Evolutionary conservation across 2,888 invertebrate genomes (phyloP), one percentile per base, ranked within the genome.

Genomic region (Girardia tigrina): DNA sequence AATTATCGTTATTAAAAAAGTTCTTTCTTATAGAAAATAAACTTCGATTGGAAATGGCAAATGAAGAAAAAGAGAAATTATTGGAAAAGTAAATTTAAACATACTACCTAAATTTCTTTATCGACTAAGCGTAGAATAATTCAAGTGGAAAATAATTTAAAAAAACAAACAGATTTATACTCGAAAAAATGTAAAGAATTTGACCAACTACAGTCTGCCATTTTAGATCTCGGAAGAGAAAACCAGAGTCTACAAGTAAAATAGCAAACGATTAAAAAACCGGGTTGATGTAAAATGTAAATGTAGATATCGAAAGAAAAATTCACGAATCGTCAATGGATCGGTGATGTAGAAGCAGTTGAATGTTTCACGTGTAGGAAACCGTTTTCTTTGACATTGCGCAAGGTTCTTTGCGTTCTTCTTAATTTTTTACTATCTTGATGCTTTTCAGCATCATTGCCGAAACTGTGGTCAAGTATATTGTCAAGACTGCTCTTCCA

Each of bases 401-500:
- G 71, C 20, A 27, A 28, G 71, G 71, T 71, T 4, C 27, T 20
- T n/a, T n/a, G n/a, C n/a, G n/a, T n/a, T n/a, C n/a, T n/a, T n/a
- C n/a, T n/a, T n/a, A n/a, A n/a, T n/a, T n/a, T n/a, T n/a, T n/a
- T n/a, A n/a, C 12, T n/a, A 12, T 16, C 23, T 26, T 77, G 73
- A 73, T 71, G 69, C 72, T 12, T 80, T 81, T 26, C 87, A 92
- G 90, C 95, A 97, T 84, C 95, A 95, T 84, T 95, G 95, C 84
- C 88, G 95, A 78, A 89, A 91, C 81, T 97, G 95, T 86, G 95
- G 95, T 0, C 90, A 91, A 79, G 94, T 97, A 83, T 95, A 92
- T 86, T 95, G 95, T 84, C 88, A 89, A 79, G 87, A 89, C 20
- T 97, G 95, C 85, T 94, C 94, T 73, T 94, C 94, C 83, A 93